A percentile compares a stretch with the other conserved stretches of the same genome.
Evolutionary conservation across 2,888 invertebrate genomes (phyloP).

Genomic region (Arrhopalites spinosus): DNA sequence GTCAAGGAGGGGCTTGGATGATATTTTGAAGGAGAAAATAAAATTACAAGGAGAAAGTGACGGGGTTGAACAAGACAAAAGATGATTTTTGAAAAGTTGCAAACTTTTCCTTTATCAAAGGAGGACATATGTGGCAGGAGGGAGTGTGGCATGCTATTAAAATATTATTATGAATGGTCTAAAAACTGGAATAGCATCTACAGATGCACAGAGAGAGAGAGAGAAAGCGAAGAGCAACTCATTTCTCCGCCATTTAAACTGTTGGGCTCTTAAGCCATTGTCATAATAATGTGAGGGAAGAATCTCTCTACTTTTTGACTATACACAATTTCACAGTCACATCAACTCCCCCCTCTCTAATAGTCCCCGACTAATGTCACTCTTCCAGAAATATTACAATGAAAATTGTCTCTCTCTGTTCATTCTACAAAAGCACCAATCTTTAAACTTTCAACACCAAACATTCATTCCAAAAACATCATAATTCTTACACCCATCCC

Average conservation of each 20-base stretch:
- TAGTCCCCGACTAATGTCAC: no score
- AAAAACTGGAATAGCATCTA: no score
- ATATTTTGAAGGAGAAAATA: no score
- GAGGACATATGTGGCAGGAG: background rate
- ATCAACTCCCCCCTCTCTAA: background rate
- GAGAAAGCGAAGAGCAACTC: background rate
- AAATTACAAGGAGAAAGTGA: background rate
- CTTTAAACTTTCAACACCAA: no score
- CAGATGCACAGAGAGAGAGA: no score
- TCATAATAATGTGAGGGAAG: background rate
- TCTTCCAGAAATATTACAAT: no score
- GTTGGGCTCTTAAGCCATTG: conserved; percentile 1
- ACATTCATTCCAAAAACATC: no score
- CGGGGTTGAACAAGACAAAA: background rate
- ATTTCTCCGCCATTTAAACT: background rate
- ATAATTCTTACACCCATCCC: background rate
- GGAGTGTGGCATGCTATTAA: conserved; percentile 1
- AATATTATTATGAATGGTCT: conserved; percentile 3
- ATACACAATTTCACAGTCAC: background rate
- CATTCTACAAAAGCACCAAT: no score
- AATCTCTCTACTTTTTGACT: background rate
- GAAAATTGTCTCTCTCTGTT: no score
- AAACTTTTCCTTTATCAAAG: background rate
- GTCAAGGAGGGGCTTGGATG: no score
- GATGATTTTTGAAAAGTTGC: conserved; percentile 1